Conservation (phyloP, 2,888 invertebrate species). For the Odontomyia ornata region DNA sequence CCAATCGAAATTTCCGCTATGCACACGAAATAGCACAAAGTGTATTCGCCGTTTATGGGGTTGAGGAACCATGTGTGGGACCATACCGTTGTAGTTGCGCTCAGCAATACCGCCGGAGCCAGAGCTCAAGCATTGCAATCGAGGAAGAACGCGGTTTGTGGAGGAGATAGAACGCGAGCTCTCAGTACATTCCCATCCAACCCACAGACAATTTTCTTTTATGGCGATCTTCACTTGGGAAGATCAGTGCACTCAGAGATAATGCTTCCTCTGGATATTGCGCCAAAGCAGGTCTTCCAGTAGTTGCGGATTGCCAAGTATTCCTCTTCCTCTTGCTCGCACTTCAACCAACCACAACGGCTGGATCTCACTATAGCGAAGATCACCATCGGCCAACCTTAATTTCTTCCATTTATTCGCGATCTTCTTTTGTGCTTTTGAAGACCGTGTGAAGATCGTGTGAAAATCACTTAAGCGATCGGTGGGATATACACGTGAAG, state of each 20-base stretch:
- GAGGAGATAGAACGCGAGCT: neutral
- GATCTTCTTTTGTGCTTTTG: conserved; percentile 24
- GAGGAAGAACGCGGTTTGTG: neutral
- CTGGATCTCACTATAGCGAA: neutral
- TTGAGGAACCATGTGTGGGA: conserved; percentile 13
- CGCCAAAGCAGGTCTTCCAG: neutral
- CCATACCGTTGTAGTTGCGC: neutral
- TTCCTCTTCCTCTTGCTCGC: neutral
- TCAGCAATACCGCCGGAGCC: neutral
- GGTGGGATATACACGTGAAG: neutral
- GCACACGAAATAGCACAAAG: conserved; percentile 12
- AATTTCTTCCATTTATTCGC: conserved; percentile 8
- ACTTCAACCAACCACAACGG: neutral
- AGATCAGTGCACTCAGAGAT: conserved; percentile 10
- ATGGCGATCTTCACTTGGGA: neutral
- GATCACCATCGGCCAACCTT: neutral
- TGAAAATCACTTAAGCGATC: conserved; percentile 29
- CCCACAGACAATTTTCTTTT: neutral
- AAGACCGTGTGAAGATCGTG: conserved; percentile 32
- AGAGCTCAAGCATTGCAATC: neutral
- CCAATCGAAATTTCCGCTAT: conserved; percentile 38
- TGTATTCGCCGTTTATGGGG: neutral
- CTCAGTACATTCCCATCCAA: neutral
- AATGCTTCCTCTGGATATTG: neutral
- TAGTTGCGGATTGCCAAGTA: neutral